Evolutionary conservation across 2,888 invertebrate species (phyloP), one percentile per base, ranked within the genome.

Genomic region (Dorcus hopei): DNA sequence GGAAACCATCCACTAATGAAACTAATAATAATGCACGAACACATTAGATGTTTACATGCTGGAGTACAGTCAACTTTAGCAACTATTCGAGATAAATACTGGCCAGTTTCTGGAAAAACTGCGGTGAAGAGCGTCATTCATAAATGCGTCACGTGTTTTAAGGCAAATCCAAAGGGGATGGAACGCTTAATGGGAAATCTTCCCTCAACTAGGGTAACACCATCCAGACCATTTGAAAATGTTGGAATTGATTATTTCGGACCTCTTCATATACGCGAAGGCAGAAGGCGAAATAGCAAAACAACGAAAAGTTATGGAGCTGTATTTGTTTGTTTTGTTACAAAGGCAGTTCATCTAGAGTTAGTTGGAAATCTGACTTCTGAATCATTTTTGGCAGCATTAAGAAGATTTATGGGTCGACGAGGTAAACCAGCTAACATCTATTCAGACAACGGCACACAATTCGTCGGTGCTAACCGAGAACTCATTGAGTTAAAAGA

Each of bases 341-440:
- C 65, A 0, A 72, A 70, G 57, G 74, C 76, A 0, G 59, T 74
- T 8, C 72, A 76, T 54, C 45, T 75, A 4, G 75, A 76, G 61
- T 49, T 73, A 0, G 72, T 73, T 0, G 64, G 64, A 4, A 66
- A 70, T 38, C 33, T 74, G 3, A 65, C 70, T 0, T 68, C 73
- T 0, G 69, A 70, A 8, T 62, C 65, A 0, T 75, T 74, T 54
- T 19, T 76, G 1, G 70, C 68, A 0, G 68, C 72, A 1, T 52
- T 75, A 0, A 51, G 62, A 9, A 62, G 73, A 7, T 75, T 75
- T 39, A 65, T 72, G 5, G 57, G 68, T 9, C 49, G 72, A 48
- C 49, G 74, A 19, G 74, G 74, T 0, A 49, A 54, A 16, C 61
- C 65, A 3, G 14, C 23, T 3, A 54, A 67, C 7, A 62, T 76